A percentile compares a stretch with the other conserved stretches of the same genome.
These are phyloP conservation scores for Ophiothrix spiculata DNA, from an alignment of 35 echinoderm and acorn worm species.

Conservation along the genomic window DNA sequence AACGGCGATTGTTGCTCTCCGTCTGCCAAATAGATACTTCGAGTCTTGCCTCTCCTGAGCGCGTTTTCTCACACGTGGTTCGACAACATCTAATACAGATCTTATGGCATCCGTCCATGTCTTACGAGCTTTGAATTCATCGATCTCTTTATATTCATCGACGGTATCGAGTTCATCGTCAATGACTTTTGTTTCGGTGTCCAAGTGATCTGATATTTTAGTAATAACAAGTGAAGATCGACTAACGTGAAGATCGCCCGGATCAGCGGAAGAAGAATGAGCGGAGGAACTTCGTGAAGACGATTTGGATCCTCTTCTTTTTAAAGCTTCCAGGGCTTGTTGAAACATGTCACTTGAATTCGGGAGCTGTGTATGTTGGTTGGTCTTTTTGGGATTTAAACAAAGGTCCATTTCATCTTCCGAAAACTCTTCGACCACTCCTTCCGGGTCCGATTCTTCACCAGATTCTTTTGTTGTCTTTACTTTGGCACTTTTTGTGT, in stretches of 20 bases:
- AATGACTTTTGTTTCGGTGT: background rate
- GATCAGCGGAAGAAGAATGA: background rate
- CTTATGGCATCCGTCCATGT: background rate
- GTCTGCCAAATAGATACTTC: background rate
- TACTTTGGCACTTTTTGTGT: too few relatives aligned
- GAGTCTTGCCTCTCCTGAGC: background rate
- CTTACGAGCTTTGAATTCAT: background rate
- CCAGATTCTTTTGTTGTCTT: too few relatives aligned
- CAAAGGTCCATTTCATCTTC: too few relatives aligned
- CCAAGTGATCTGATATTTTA: background rate
- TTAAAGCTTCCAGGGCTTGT: conserved; percentile 13
- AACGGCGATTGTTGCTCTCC: background rate
- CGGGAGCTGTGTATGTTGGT: conserved; percentile 4
- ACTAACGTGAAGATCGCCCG: conserved; percentile 25
- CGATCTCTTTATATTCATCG: background rate
- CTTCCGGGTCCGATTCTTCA: too few relatives aligned
- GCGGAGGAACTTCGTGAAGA: background rate
- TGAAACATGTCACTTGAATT: conserved; percentile 7
- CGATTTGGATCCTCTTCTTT: background rate
- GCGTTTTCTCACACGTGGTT: background rate
- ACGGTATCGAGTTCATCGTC: background rate
- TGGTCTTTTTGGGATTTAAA: too few relatives aligned
- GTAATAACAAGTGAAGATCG: background rate
- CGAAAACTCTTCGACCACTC: too few relatives aligned
- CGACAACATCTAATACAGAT: background rate